Conservation (phyloP, 2,888 invertebrate genomes). For the Eugnorisma glareosa region DNA sequence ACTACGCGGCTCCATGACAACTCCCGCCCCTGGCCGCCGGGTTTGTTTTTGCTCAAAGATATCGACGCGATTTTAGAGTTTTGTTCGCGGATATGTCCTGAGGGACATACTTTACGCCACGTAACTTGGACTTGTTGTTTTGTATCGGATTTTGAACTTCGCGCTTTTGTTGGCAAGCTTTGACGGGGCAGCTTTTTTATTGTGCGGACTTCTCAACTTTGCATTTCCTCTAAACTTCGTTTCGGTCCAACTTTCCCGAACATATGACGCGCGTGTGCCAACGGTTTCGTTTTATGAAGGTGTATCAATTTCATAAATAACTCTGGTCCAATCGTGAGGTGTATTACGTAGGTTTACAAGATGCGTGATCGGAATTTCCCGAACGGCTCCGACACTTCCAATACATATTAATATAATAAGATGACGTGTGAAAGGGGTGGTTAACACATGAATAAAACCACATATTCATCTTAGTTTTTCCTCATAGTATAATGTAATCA, state of each 20-base stretch:
- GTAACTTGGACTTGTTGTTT: constrained; percentile 65
- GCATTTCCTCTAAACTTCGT: constrained; percentile 49
- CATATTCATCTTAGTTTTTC: constrained; percentile 46
- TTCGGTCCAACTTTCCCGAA: constrained; percentile 41
- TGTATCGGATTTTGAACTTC: constrained; percentile 64
- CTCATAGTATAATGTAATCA: constrained; percentile 45
- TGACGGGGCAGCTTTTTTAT: constrained; percentile 61
- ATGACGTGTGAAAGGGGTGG: constrained; percentile 36
- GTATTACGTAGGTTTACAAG: constrained; percentile 53
- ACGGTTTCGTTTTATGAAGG: constrained; percentile 34
- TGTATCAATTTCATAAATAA: constrained; percentile 39
- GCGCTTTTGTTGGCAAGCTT: constrained; percentile 65
- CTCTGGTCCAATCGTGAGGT: constrained; percentile 31
- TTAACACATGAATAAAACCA: constrained; percentile 39
- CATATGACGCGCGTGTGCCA: constrained; percentile 49
- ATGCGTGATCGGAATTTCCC: constrained; percentile 61
- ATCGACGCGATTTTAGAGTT: constrained; percentile 75
- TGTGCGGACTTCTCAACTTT: constrained; percentile 45
- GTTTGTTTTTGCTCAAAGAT: constrained; percentile 80
- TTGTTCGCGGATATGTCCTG: constrained; percentile 72
- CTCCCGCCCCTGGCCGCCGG: constrained; percentile 76
- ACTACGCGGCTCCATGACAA: constrained; percentile 86
- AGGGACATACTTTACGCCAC: constrained; percentile 69
- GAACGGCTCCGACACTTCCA: constrained; percentile 40
- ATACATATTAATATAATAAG: constrained; percentile 66